Percentiles rank a stretch among this genome's conserved stretches.
These are phyloP conservation scores for Diorhabda elongata DNA, from an alignment of 1,140 invertebrate species.

Conservation along the genomic window DNA sequence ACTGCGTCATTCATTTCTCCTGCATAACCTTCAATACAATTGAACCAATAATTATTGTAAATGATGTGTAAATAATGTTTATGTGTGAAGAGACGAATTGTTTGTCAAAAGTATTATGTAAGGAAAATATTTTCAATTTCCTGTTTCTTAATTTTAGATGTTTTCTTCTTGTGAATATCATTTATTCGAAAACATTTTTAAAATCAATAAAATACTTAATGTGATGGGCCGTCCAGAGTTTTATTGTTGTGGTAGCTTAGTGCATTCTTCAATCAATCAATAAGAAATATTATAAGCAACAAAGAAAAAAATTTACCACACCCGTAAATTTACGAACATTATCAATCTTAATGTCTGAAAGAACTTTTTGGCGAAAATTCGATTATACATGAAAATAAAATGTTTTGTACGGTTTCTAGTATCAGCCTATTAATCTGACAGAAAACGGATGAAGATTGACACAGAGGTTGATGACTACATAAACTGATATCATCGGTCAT, in stretches of 20 bases:
- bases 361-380: background rate
- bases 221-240: no score
- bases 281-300: background rate
- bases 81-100: no score
- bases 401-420: background rate
- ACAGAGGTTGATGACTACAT: background rate
- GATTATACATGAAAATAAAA: background rate
- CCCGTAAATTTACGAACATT: background rate
- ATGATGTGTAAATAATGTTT: no score
- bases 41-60: no score
- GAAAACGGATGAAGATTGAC: background rate
- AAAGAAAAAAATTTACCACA: background rate
- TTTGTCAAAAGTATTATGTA: no score
- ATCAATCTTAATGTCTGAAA: background rate
- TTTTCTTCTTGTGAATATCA: no score
- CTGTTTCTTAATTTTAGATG: no score
- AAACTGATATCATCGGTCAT: constrained; percentile 4
- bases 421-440: background rate
- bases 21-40: no score
- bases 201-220: no score
- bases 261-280: background rate
- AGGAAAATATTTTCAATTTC: no score
- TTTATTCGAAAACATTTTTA: no score
- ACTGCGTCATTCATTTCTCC: no score
- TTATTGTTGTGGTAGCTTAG: background rate